Base-by-base conservation (phyloP, 2,888 invertebrate genomes). In the Tupiocoris notatus region DNA sequence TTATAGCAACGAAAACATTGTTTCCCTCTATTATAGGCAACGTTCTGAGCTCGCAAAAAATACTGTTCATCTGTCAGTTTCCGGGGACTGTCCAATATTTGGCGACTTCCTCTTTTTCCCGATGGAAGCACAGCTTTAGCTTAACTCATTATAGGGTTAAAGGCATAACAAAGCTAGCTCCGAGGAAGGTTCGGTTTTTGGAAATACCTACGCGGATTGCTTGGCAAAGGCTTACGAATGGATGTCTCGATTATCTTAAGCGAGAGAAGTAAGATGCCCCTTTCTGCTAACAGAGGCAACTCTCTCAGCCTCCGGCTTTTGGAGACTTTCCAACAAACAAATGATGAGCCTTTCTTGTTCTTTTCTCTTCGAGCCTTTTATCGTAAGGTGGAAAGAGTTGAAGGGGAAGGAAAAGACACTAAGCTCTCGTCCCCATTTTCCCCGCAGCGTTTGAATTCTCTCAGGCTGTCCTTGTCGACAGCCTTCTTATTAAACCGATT, bases 251-350 rank as follows among this genome's bases (percentile, higher is more conserved):
- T 39, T 39, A 39, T 39, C 39, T 39, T 39, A 39, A 39, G 12
- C 39, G 39, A 39, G 12, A 39, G 39, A 39, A 39, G 39, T n/a
- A n/a, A n/a, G n/a, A 3, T 39, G 39, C 3, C 39, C 3, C 12
- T 39, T 39, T 39, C 39, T 12, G 39, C 39, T 12, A 39, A 39
- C 39, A 39, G 39, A 7, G 39, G 39, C 39, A 7, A 7, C 12
- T 39, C 12, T 12, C 39, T 12, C 39, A 12, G 39, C 39, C 6
- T 3, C 12, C 39, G 12, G 39, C 39, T 39, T 39, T 39, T 39
- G 59, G 59, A 59, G 59, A 59, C 59, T 59, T 59, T 59, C 59
- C 59, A 59, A 59, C 59, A 9, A 18, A n/a, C n/a, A 59, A 59
- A 59, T 59, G 59, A 59, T 59, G 59, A 59, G 59, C 59, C 3